phyloP scores from a whole-genome alignment of 2,797 vertebrate genomes.

The Trachurus trachurus region DNA sequence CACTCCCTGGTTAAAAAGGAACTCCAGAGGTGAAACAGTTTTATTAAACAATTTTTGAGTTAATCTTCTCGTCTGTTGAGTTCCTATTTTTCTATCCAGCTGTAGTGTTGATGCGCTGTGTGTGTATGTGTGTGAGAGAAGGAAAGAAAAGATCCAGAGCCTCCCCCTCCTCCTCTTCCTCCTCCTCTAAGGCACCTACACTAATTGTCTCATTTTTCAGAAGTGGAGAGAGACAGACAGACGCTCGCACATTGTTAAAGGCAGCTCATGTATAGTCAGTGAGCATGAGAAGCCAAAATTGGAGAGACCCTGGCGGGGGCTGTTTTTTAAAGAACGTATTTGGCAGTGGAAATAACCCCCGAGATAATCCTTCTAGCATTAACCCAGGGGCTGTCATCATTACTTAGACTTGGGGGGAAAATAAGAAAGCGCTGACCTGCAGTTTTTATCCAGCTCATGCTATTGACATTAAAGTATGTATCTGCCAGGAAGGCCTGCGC shows the following conservation, averaged over 20 bases:
- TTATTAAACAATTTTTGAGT: conserved; percentile 35
- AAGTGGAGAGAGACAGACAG: conserved; percentile 49
- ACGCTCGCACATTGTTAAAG: conserved; percentile 37
- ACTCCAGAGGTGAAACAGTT: conserved; percentile 25
- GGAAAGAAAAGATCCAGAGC: conserved; percentile 3
- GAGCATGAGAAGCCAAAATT: conserved; percentile 24
- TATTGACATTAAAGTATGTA: conserved; percentile 29
- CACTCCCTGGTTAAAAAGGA: background rate
- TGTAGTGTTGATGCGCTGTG: conserved; percentile 2
- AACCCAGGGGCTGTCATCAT: conserved; percentile 57
- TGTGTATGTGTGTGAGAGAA: conserved; percentile 8
- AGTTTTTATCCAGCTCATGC: conserved; percentile 39
- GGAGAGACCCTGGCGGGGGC: background rate
- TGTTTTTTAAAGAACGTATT: conserved; percentile 38
- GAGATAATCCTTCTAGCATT: conserved; percentile 47
- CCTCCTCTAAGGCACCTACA: conserved; percentile 49
- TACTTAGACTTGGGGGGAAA: conserved; percentile 27
- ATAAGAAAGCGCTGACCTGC: conserved; percentile 58
- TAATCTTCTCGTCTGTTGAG: conserved; percentile 49
- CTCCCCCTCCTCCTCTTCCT: conserved; percentile 16
- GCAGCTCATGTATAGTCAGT: conserved; percentile 19
- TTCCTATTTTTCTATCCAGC: conserved; percentile 12
- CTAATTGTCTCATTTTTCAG: conserved; percentile 74
- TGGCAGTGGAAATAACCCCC: conserved; percentile 47
- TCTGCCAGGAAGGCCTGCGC: conserved; percentile 1